phyloP scores from a whole-genome alignment of 2,888 invertebrate genomes.

The Nephrotoma appendiculata region DNA sequence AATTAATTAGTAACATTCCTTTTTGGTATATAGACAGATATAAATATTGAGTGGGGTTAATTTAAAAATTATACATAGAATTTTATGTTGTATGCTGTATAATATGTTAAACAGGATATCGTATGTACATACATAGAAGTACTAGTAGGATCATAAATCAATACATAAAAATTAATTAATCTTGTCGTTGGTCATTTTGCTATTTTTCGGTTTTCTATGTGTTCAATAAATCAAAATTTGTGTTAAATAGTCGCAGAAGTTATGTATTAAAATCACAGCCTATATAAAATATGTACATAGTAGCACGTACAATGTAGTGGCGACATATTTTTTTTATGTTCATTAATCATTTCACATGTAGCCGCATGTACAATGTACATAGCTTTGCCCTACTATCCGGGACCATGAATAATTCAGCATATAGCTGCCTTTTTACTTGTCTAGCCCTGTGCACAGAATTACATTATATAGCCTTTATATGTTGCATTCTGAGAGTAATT shows the following conservation, averaged over 20 bases:
- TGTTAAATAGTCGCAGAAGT: background rate
- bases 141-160: background rate
- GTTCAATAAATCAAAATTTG: background rate
- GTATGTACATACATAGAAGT: background rate
- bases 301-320: background rate
- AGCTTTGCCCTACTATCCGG: background rate
- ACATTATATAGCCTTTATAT: background rate
- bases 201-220: background rate
- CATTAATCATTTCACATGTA: background rate
- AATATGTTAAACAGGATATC: background rate
- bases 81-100: background rate
- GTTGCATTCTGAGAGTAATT: background rate
- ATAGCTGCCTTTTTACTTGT: background rate
- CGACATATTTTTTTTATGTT: background rate
- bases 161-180: background rate
- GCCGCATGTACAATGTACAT: too few relatives aligned
- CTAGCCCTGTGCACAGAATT: too few relatives aligned
- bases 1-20: too few relatives aligned
- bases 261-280: background rate
- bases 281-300: background rate
- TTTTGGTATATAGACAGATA: too few relatives aligned
- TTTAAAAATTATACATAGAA: background rate
- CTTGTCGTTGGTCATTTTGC: background rate
- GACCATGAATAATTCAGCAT: background rate
- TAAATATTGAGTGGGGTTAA: background rate